A percentile compares a stretch with the other conserved stretches of the same genome.
Conservation (phyloP, 2,888 invertebrate genomes). For the Pristionchus maxplancki region DNA sequence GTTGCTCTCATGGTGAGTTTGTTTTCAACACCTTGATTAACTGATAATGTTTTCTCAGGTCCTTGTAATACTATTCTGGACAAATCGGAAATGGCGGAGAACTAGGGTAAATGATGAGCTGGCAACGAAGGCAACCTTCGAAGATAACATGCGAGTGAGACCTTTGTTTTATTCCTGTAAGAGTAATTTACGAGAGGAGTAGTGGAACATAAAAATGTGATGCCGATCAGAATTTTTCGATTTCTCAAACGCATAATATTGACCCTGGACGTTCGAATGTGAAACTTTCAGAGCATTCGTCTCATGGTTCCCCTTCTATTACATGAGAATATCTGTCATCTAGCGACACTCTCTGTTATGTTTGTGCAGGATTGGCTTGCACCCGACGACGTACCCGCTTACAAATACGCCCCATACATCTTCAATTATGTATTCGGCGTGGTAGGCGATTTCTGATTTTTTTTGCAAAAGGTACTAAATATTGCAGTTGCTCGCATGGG, state of each 20-base stretch:
- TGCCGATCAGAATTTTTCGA: too few species aligned
- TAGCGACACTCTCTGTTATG: background rate
- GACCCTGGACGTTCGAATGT: background rate
- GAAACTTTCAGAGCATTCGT: background rate
- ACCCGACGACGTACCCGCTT: background rate
- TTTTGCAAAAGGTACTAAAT: background rate
- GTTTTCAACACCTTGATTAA: background rate
- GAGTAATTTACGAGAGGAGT: too few species aligned
- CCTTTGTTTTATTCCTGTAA: too few species aligned
- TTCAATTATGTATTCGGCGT: background rate
- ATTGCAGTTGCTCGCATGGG: background rate
- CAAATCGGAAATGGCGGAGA: background rate
- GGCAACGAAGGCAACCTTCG: background rate
- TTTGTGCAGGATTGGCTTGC: background rate
- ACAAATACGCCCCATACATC: background rate
- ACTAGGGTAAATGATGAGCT: background rate
- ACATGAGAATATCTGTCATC: background rate
- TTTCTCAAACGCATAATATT: too few species aligned
- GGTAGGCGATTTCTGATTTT: background rate
- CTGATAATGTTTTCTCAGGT: background rate
- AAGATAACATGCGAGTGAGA: background rate
- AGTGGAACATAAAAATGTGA: too few species aligned
- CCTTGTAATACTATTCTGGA: background rate
- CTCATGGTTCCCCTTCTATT: background rate
- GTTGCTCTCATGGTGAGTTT: background rate